Conservation (phyloP, 2,888 invertebrate species). For the Nemotelus pantherinus region DNA sequence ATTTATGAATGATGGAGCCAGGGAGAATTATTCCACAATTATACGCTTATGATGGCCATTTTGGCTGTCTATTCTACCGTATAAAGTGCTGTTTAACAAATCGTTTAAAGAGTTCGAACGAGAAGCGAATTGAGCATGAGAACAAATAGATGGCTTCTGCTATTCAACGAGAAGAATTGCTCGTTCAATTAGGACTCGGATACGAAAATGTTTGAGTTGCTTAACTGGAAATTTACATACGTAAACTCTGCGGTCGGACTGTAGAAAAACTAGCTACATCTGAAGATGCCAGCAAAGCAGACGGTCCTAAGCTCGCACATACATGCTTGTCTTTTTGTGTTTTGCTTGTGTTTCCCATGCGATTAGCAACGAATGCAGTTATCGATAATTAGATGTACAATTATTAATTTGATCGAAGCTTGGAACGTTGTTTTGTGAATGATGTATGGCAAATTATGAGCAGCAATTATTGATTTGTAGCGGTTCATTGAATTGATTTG, state of each 20-base stretch:
- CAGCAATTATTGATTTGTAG: too few relatives aligned
- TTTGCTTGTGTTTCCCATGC: background rate
- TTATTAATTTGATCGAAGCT: background rate
- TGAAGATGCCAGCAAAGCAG: too few relatives aligned
- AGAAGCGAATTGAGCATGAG: background rate
- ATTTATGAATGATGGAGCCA: constrained; percentile 37
- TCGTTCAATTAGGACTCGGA: background rate
- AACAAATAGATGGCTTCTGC: constrained; percentile 9
- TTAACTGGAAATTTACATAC: background rate
- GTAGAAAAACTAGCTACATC: too few relatives aligned
- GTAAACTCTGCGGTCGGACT: too few relatives aligned
- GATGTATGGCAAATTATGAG: too few relatives aligned
- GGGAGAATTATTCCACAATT: constrained; percentile 32
- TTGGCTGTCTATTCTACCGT: constrained; percentile 38
- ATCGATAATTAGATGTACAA: background rate
- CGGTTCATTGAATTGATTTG: too few relatives aligned
- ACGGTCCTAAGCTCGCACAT: too few relatives aligned
- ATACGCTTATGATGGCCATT: constrained; percentile 35
- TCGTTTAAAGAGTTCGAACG: background rate
- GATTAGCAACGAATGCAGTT: background rate
- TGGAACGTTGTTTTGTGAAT: too few relatives aligned
- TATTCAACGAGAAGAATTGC: background rate
- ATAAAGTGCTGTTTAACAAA: constrained; percentile 33
- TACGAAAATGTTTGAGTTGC: background rate
- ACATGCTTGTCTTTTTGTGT: too few relatives aligned